Evolutionary conservation across 2,113 vertebrate species (phyloP).

Genomic region (Spizaetus ornatus): DNA sequence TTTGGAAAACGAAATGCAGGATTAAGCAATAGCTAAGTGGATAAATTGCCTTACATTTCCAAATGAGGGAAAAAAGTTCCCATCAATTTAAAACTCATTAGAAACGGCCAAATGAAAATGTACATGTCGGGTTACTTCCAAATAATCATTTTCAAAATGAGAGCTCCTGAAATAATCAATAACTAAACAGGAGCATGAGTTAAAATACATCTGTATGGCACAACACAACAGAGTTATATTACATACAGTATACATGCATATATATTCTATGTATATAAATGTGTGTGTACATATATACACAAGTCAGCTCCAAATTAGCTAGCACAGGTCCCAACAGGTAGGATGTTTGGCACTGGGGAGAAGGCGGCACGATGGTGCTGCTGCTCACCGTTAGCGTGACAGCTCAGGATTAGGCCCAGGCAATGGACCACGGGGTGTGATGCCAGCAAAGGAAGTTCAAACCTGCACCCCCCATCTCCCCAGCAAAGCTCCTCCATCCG

Average conservation of each 20-base stretch:
- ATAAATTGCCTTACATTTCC: neutral
- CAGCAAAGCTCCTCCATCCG: neutral
- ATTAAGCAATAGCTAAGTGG: neutral
- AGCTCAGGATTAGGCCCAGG: neutral
- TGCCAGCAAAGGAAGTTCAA: neutral
- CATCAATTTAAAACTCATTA: neutral
- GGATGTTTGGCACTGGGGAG: neutral
- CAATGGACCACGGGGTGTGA: fast-evolving
- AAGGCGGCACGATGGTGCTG: neutral
- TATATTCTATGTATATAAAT: neutral
- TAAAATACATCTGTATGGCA: neutral
- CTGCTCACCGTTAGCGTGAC: neutral
- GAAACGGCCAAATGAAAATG: neutral
- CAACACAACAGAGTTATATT: too few species aligned
- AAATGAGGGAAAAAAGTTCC: neutral
- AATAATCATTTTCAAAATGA: neutral
- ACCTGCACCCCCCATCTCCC: neutral
- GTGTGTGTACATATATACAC: neutral
- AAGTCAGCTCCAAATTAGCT: neutral
- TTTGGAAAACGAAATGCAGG: neutral
- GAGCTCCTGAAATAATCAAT: neutral
- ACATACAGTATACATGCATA: neutral
- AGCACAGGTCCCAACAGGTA: neutral
- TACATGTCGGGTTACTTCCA: fast-evolving
- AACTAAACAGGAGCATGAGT: neutral